phyloP scores from a whole-genome alignment of 2,888 invertebrate genomes.

The Pyrrhosoma nymphula region DNA sequence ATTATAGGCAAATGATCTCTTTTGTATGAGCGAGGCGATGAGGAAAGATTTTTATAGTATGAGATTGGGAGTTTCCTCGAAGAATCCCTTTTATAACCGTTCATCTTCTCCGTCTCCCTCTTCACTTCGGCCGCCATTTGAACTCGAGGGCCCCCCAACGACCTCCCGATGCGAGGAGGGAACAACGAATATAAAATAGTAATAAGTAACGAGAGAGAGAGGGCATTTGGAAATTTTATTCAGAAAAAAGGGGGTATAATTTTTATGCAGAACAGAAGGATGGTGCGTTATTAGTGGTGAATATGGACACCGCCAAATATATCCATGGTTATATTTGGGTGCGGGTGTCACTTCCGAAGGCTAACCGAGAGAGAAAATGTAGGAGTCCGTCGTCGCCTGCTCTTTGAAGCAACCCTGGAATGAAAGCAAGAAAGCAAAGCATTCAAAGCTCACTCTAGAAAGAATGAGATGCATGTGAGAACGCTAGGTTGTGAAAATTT shows the following conservation, averaged over 20 bases:
- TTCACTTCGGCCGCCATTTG: background rate
- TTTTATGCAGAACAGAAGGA: background rate
- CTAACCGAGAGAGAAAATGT: background rate
- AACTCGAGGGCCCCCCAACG: background rate
- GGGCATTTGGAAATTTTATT: background rate
- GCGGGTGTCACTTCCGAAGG: background rate
- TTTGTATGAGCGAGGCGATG: conserved; percentile 8
- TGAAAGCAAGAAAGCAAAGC: background rate
- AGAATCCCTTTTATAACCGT: background rate
- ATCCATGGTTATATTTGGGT: background rate
- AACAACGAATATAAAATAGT: conserved; percentile 1
- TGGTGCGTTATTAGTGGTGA: background rate
- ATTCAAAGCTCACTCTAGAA: background rate
- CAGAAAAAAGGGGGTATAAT: background rate
- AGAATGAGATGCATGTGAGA: background rate
- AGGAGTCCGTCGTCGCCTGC: conserved; percentile 11
- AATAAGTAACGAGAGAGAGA: background rate
- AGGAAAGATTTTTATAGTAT: conserved; percentile 7
- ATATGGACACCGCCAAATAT: background rate
- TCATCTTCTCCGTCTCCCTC: background rate
- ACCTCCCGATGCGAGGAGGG: background rate
- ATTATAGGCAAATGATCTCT: conserved; percentile 16
- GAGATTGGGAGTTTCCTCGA: background rate
- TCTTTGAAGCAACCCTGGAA: background rate
- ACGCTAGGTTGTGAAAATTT: background rate